Evolutionary conservation across 2,888 invertebrate species (phyloP), one percentile per base, ranked within the genome.

Genomic region (Dryobotodes eremita): DNA sequence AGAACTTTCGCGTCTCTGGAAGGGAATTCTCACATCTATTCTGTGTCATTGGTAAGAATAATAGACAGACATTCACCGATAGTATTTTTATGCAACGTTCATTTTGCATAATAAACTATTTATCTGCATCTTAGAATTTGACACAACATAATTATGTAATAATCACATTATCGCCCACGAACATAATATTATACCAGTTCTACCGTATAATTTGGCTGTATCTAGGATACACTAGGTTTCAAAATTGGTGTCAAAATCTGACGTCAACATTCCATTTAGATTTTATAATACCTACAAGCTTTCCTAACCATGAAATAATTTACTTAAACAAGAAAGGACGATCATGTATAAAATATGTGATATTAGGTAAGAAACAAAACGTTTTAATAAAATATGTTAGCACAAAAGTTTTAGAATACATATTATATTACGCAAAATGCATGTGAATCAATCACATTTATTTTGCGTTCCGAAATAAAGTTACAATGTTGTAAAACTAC

Each of bases 101-200:
- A 68, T 74, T 83, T 79, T 79, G 83, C 73, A 73, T 79, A 66
- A 71, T 57, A 2, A 50, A 64, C 53, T 50, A 65, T 73, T n/a
- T 31, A 61, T 68, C 69, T 80, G 59, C 53, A 71, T 73, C 53
- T 62, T 65, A 64, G 68, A 57, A 65, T 69, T 74, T 71, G 59
- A 62, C 71, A 70, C 74, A 75, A 71, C 71, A 77, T 79, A 59
- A 86, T 82, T 82, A 84, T 76, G 71, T 84, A 84, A 79, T 71
- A 77, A 76, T 59, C 50, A 72, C 64, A 70, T 68, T 71, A 82
- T 64, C 73, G 55, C 82, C 71, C 77, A 83, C 84, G 64, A 64
- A 13, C 55, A 15, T 69, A 31, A 15, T 69, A 31, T 10, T 66
- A 64, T 23, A 81, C 53, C 50, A 23, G 50, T 15, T 70, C 36